phyloP scores from a whole-genome alignment of 2,888 invertebrate species.

The Galerucella pusilla region DNA sequence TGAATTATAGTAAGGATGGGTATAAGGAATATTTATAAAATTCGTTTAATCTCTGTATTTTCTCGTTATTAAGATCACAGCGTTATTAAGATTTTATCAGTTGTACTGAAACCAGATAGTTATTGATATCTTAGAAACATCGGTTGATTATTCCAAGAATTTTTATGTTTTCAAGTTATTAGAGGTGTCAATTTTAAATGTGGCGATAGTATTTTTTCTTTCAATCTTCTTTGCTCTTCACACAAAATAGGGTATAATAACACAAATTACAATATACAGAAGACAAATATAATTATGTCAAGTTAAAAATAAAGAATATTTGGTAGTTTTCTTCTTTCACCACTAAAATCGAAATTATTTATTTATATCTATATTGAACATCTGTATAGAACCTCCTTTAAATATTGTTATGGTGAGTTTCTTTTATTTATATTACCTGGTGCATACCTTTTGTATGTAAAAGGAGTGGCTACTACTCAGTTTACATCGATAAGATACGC shows the following conservation, averaged over 20 bases:
- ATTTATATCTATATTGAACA: not conserved
- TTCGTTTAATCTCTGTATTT: slow-evolving; percentile 35
- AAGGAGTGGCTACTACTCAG: slow-evolving; percentile 39
- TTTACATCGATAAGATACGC: slow-evolving; percentile 41
- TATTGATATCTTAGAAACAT: slow-evolving; percentile 27
- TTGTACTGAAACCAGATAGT: slow-evolving; percentile 37
- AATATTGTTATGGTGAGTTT: slow-evolving; percentile 40
- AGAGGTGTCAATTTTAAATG: not conserved
- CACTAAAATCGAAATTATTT: too few relatives aligned
- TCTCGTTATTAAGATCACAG: slow-evolving; percentile 34
- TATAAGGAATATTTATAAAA: slow-evolving; percentile 36
- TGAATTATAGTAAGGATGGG: slow-evolving; percentile 38
- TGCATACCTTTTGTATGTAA: slow-evolving; percentile 41
- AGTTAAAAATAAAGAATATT: too few relatives aligned
- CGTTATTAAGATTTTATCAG: slow-evolving; percentile 33
- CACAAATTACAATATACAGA: too few relatives aligned
- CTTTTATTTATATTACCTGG: slow-evolving; percentile 35
- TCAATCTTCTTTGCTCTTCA: too few relatives aligned
- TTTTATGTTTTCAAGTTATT: slow-evolving; percentile 8
- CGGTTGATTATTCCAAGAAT: slow-evolving; percentile 10
- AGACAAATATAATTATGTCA: too few relatives aligned
- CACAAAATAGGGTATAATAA: too few relatives aligned
- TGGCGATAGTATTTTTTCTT: not conserved
- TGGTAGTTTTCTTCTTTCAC: too few relatives aligned
- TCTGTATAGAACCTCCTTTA: slow-evolving; percentile 15